Evolutionary conservation across 2,888 invertebrate species (phyloP), one percentile per base, ranked within the genome.

Genomic region (Glyphotaelius pellucidus): DNA sequence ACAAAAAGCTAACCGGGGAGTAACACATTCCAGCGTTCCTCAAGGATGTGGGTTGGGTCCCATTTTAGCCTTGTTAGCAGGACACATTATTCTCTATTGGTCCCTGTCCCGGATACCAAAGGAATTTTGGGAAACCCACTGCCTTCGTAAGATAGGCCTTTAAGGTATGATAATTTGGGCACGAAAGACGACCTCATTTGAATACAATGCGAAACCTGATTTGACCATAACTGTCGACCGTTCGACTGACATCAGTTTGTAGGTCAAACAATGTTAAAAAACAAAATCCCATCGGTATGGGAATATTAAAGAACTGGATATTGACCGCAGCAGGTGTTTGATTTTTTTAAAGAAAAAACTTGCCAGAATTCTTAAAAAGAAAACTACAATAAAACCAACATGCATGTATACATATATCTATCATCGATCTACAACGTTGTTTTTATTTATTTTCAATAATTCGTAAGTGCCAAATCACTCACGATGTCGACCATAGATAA

Each of bases 171-270:
- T n/a, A 81, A 81, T 32, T 14, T 25, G 9, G 31, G 31, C 30
- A 81, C 31, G 30, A 1, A n/a, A 81, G 81, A 81, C 31, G 81
- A 30, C 52, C 31, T 81, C 81, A 81, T 81, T 31, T 85, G 38
- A 35, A 85, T 85, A 85, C 85, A 85, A 85, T 85, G 85, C 35
- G 25, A 38, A 85, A 35, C 81, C 30, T 67, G 81, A 19, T 81
- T 31, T 81, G 15, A 32, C n/a, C 5, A 31, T 14, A 85, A 85
- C 38, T 38, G 4, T 85, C 85, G 42, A 38, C 38, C 42, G 25
- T n/a, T 38, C 85, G 81, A 81, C 31, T 15, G 81, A 31, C 12
- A 81, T 81, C 3, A 14, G 4, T 81, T 30, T 81, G 52, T 67
- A 67, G 52, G 52, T 67, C 52, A 67, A 67, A 67, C 52, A 67